Conservation (phyloP, 2,888 invertebrate species). For the Drosophila kuntzei region DNA sequence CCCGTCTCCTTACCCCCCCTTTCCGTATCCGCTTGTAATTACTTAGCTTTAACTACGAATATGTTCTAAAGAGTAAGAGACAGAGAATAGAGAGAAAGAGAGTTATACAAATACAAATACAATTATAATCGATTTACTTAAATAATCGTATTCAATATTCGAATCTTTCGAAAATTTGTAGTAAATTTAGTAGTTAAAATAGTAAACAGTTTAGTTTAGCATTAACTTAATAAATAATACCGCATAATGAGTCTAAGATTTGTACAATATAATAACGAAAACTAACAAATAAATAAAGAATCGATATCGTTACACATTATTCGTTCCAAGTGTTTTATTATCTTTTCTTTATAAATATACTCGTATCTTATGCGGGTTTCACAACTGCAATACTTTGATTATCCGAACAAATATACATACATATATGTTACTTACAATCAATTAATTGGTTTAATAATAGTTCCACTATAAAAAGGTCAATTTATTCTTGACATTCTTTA, state of each 20-base stretch:
- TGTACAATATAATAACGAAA: constrained; percentile 68
- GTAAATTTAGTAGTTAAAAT: constrained; percentile 49
- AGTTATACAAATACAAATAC: constrained; percentile 28
- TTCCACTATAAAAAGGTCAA: too few relatives aligned
- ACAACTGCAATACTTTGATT: not conserved
- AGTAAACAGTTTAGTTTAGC: constrained; percentile 37
- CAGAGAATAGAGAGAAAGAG: constrained; percentile 30
- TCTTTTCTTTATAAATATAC: not conserved
- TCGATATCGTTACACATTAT: constrained; percentile 36
- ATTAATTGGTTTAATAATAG: too few relatives aligned
- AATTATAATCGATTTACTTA: constrained; percentile 27
- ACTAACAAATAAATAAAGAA: constrained; percentile 71
- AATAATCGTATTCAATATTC: constrained; percentile 41
- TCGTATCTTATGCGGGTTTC: not conserved
- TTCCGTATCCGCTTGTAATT: constrained; percentile 65
- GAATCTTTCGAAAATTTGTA: constrained; percentile 41
- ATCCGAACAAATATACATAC: too few relatives aligned
- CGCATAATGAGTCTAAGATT: constrained; percentile 64
- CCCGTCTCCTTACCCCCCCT: constrained; percentile 1
- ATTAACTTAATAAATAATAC: constrained; percentile 50
- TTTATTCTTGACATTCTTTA: too few relatives aligned
- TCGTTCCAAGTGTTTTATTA: not conserved
- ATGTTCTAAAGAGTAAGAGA: constrained; percentile 51
- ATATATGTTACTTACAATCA: too few relatives aligned
- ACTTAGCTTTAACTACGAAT: constrained; percentile 75